A percentile compares a stretch with the other conserved stretches of the same genome.
Conservation (phyloP, 2,113 vertebrate species). For the Hemibates koningsi region DNA sequence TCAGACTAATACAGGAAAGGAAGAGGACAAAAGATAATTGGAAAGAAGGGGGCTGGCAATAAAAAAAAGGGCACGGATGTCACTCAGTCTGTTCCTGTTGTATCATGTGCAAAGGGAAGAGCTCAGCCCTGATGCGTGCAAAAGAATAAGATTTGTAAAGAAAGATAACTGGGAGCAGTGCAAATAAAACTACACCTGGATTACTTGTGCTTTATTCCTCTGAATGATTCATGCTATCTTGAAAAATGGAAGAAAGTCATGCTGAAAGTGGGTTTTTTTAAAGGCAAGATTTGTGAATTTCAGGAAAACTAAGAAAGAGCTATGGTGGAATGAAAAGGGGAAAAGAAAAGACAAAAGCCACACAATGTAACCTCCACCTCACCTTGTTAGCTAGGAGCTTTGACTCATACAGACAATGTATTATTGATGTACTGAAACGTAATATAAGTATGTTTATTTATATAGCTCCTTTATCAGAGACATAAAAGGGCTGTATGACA, state of each 20-base stretch:
- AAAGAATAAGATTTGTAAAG: constrained; percentile 1
- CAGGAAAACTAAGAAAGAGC: neutral
- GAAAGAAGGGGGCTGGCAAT: neutral
- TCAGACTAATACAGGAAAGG: neutral
- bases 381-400: neutral
- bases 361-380: neutral
- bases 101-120: neutral
- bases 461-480: neutral
- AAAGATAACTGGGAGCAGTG: constrained; percentile 2
- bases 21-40: neutral
- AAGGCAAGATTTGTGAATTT: neutral
- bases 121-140: neutral
- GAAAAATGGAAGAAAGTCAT: neutral
- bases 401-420: neutral
- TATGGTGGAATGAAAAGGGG: neutral
- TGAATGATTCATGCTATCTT: neutral
- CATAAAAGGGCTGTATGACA: neutral
- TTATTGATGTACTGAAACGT: neutral
- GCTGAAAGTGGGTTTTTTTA: neutral
- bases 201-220: neutral
- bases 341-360: neutral
- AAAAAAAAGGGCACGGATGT: neutral
- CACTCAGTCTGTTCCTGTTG: neutral
- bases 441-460: neutral
- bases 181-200: neutral